A percentile compares a stretch with the other conserved stretches of the same genome.
phyloP scores from a whole-genome alignment of 2,113 vertebrate species.

The Mus pahari region DNA sequence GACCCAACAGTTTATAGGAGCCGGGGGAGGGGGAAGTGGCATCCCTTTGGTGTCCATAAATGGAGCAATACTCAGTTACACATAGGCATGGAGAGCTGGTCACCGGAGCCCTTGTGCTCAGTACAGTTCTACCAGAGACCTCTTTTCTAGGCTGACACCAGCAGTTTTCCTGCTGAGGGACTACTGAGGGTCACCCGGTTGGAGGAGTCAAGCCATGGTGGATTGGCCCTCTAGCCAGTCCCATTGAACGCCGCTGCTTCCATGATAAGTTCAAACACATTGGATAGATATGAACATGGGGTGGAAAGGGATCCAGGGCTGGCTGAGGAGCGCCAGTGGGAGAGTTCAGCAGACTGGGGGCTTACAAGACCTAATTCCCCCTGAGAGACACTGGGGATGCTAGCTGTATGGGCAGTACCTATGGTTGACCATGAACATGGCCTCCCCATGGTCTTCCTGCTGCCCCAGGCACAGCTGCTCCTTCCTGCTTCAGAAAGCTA shows the following conservation, averaged over 20 bases:
- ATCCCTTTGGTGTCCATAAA: background rate
- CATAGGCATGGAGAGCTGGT: too few species aligned
- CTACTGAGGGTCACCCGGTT: background rate
- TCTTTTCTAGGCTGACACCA: background rate
- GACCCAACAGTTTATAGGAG: background rate
- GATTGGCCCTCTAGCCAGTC: background rate
- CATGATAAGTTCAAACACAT: background rate
- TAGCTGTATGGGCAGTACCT: background rate
- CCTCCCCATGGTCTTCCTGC: background rate
- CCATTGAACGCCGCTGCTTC: background rate
- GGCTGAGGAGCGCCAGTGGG: background rate
- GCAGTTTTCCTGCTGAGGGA: background rate
- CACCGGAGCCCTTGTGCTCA: background rate
- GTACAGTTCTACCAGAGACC: background rate
- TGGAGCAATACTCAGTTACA: background rate
- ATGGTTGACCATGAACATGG: background rate
- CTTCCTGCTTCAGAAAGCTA: background rate
- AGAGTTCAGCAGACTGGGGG: background rate
- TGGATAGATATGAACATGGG: accelerated
- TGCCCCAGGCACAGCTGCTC: background rate
- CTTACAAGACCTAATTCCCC: background rate
- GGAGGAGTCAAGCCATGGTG: background rate
- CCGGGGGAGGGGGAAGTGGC: too few species aligned
- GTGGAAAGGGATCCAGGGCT: background rate
- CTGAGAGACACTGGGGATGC: background rate